A percentile compares a stretch with the other conserved stretches of the same genome.
Evolutionary conservation across 1,140 invertebrate species (phyloP).

Genomic region (Penaeus vannamei): DNA sequence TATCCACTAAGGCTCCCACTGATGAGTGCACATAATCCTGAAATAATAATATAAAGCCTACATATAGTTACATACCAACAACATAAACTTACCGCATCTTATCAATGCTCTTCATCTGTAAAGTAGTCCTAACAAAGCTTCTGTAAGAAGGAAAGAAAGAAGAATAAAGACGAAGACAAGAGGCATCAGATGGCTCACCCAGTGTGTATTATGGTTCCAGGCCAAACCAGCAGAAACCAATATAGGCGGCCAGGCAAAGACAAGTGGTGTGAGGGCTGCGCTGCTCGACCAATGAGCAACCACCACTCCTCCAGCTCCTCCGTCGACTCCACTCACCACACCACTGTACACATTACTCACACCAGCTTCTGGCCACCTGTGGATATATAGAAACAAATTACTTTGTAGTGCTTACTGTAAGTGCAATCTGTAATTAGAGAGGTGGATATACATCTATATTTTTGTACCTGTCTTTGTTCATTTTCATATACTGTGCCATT

Average conservation of each 20-base stretch:
- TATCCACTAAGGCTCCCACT: constrained; percentile 76
- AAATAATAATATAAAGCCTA: neutral
- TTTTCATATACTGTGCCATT: no score
- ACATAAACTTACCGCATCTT: neutral
- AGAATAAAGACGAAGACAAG: neutral
- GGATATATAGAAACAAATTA: neutral
- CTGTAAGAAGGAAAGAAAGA: neutral
- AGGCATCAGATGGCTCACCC: constrained; percentile 70
- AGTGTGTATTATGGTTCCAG: constrained; percentile 78
- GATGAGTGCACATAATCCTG: constrained; percentile 76
- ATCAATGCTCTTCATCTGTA: neutral
- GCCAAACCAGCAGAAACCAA: constrained; percentile 77
- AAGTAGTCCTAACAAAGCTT: no score
- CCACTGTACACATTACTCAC: constrained; percentile 66
- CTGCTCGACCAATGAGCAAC: constrained; percentile 80
- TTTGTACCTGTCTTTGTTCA: no score
- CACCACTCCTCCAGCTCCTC: constrained; percentile 75
- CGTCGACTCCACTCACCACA: constrained; percentile 54
- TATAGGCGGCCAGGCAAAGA: constrained; percentile 80
- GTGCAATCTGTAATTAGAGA: no score
- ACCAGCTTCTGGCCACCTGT: constrained; percentile 61
- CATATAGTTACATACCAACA: neutral
- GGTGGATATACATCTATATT: no score
- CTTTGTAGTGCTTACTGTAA: no score
- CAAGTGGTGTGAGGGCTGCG: constrained; percentile 78